Percentiles rank a stretch among this genome's conserved stretches.
Evolutionary conservation across 2,797 vertebrate species (phyloP).

Genomic region (Alosa sapidissima): DNA sequence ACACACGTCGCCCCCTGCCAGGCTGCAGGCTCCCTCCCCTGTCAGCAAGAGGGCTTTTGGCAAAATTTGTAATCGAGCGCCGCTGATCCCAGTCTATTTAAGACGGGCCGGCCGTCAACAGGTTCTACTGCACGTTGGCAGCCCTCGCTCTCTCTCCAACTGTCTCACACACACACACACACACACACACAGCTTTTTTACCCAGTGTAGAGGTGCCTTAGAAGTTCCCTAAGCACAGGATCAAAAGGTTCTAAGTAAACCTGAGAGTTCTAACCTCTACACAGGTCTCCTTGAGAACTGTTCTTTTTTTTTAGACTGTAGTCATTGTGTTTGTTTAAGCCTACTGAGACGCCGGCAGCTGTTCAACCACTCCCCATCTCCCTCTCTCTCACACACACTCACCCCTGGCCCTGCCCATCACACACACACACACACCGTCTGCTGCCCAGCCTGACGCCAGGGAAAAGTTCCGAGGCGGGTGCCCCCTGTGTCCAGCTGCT

Average conservation of each 20-base stretch:
- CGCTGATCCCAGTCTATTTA: slow-evolving; percentile 74
- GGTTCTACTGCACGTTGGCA: slow-evolving; percentile 46
- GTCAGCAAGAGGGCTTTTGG: slow-evolving; percentile 70
- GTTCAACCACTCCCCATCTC: not conserved
- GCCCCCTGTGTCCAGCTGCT: slow-evolving; percentile 4
- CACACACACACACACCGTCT: slow-evolving; percentile 5
- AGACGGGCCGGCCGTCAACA: slow-evolving; percentile 68
- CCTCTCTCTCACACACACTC: not conserved
- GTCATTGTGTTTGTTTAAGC: slow-evolving; percentile 6
- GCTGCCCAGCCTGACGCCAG: slow-evolving; percentile 16
- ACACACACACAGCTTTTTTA: not conserved
- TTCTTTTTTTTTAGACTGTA: not conserved
- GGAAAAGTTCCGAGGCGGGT: slow-evolving; percentile 2
- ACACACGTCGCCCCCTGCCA: slow-evolving; percentile 37
- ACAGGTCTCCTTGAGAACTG: not conserved
- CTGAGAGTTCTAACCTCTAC: not conserved
- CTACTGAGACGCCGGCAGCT: not conserved
- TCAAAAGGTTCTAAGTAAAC: not conserved
- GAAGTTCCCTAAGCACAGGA: not conserved
- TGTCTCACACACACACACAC: not conserved
- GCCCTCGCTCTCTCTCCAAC: not conserved
- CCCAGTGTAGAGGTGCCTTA: not conserved
- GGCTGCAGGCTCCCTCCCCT: slow-evolving; percentile 60
- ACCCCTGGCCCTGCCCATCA: not conserved
- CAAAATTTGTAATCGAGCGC: slow-evolving; percentile 68